Evolutionary conservation across 1,140 invertebrate species (phyloP).

Genomic region (Aphelenchoides avenae): DNA sequence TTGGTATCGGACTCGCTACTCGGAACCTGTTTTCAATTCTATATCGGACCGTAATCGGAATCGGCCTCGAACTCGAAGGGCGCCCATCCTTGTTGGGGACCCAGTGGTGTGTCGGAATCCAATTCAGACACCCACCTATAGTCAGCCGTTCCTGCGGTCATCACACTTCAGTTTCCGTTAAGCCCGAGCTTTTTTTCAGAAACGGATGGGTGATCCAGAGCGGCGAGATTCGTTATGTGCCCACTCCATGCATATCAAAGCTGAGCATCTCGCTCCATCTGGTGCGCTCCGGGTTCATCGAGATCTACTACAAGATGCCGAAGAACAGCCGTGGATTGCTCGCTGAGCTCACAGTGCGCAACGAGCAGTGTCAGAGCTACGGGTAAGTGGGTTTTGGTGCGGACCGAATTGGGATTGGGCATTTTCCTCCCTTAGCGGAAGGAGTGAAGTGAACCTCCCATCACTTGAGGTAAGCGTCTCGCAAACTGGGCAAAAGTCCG

Average conservation of each 20-base stretch:
- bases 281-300: slow-evolving; percentile 43
- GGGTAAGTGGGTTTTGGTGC: too few relatives aligned
- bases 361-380: slow-evolving; percentile 58
- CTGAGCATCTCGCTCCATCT: slow-evolving; percentile 49
- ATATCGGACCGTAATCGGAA: background rate
- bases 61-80: too few relatives aligned
- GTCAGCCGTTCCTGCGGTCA: background rate
- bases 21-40: background rate
- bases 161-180: too few relatives aligned
- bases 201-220: slow-evolving; percentile 51
- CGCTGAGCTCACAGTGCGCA: slow-evolving; percentile 42
- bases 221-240: slow-evolving; percentile 49
- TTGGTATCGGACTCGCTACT: too few relatives aligned
- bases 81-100: slow-evolving; percentile 2
- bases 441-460: too few relatives aligned
- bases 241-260: slow-evolving; percentile 52
- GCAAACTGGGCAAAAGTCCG: too few relatives aligned
- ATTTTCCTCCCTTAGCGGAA: too few relatives aligned
- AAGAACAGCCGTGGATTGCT: slow-evolving; percentile 44
- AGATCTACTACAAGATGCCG: slow-evolving; percentile 49
- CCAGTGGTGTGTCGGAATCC: background rate
- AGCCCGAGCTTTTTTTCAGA: too few relatives aligned
- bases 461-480: too few relatives aligned
- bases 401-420: too few relatives aligned
- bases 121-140: too few relatives aligned